Base-by-base conservation (phyloP, 2,888 invertebrate genomes). In the Bembecia ichneumoniformis region DNA sequence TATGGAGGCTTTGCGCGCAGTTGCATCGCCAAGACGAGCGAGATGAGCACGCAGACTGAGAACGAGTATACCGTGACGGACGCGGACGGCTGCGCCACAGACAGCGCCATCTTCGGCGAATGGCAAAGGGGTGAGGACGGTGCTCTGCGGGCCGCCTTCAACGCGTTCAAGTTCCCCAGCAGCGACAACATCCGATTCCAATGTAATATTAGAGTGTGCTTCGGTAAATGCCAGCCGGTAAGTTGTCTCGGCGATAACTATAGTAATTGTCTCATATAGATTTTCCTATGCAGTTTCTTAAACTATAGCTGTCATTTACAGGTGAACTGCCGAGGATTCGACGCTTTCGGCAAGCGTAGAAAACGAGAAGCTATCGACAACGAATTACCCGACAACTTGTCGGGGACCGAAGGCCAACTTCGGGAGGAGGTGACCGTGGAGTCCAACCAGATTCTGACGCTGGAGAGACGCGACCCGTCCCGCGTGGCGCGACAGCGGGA, bases 141-240 rank as follows among this genome's bases (percentile, higher is more conserved):
- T 48, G 93, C 95, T 15, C 82, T 97, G 49, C 88, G 94, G 70
- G 96, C 96, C 56, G 92, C 94, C 62, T 97, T 97, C 80, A 96
- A 96, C 73, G 97, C 96, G 3, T 97, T 97, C 77, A 97, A 97
- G 73, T 97, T 97, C 91, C 97, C 97, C 0, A 95, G 94, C 63
- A 96, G 96, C 68, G 96, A 97, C 68, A 96, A 95, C 68, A 96
- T 97, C 64, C 88, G 95, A 78, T 97, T 97, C 94, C 97, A 97
- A 78, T 97, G 97, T 77, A 97, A 97, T 76, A 96, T 97, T 64
- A 90, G 96, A 53, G 96, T 97, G 9, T 97, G 97, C 89, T 97
- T 97, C 71, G 96, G 96, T 74, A 94, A 93, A 83, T 97, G 97
- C 75, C 97, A 96, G 89, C 96, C 97, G 63, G 96, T 94, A 84